Percentiles rank a stretch among this genome's conserved stretches.
Evolutionary conservation across 1,140 invertebrate genomes (phyloP).

Genomic region (Diprion similis): DNA sequence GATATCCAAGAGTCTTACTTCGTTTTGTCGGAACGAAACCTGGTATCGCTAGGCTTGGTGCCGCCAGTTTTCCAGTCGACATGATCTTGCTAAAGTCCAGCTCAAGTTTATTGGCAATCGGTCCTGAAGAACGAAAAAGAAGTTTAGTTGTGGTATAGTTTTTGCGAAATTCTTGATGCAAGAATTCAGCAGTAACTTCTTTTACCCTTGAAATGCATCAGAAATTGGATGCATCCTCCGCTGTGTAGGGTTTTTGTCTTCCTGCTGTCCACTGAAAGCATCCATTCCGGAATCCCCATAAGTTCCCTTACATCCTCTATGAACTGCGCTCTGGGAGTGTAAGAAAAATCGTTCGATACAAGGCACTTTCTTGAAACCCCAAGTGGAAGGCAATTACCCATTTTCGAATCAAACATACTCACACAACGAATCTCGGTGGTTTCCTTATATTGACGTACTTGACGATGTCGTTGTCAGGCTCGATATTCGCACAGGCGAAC

Average conservation of each 20-base stretch:
- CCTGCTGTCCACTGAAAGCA: slow-evolving; percentile 83
- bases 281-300: slow-evolving; percentile 89
- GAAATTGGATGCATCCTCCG: slow-evolving; percentile 85
- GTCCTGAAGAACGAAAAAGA: slow-evolving; percentile 61
- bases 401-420: slow-evolving; percentile 55
- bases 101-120: slow-evolving; percentile 77
- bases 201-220: slow-evolving; percentile 84
- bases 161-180: neutral
- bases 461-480: slow-evolving; percentile 88
- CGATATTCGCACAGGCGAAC: slow-evolving; percentile 91
- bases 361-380: neutral
- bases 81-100: slow-evolving; percentile 79
- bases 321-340: slow-evolving; percentile 75
- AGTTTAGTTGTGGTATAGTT: slow-evolving; percentile 7
- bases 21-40: slow-evolving; percentile 77
- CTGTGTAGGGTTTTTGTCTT: slow-evolving; percentile 79
- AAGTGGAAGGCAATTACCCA: neutral
- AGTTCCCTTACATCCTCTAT: slow-evolving; percentile 81
- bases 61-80: slow-evolving; percentile 73
- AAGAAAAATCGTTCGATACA: slow-evolving; percentile 16
- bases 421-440: slow-evolving; percentile 87
- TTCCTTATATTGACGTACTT: slow-evolving; percentile 89
- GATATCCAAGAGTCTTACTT: slow-evolving; percentile 73
- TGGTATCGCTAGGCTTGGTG: slow-evolving; percentile 79
- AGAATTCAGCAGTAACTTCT: no score